phyloP scores from a whole-genome alignment of 2,113 vertebrate species.

The Trinectes maculatus region DNA sequence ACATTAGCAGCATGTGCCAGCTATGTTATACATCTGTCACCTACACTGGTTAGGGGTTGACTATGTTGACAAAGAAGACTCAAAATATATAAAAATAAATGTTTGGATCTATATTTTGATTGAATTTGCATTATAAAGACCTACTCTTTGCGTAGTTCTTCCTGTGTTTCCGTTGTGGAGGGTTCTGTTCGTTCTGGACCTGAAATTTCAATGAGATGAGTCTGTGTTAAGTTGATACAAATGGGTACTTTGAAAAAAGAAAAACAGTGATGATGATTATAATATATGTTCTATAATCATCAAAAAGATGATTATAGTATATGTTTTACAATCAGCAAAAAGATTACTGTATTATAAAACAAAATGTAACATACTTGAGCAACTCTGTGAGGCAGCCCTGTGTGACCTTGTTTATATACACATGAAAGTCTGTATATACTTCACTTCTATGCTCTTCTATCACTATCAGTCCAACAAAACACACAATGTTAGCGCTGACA shows the following conservation, averaged over 20 bases:
- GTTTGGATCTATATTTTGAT: neutral
- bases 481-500: neutral
- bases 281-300: too few species aligned
- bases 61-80: conserved; percentile 1
- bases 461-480: neutral
- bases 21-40: conserved; percentile 19
- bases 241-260: too few species aligned
- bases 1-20: conserved; percentile 17
- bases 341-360: too few species aligned
- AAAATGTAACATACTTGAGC: too few species aligned
- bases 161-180: conserved; percentile 74
- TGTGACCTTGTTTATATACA: too few species aligned
- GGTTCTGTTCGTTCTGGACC: conserved; percentile 57
- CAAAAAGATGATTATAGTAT: too few species aligned
- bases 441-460: neutral
- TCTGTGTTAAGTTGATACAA: too few species aligned
- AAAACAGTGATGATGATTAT: too few species aligned
- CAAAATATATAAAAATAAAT: neutral
- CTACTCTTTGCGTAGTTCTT: conserved; percentile 88
- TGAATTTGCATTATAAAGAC: conserved; percentile 41
- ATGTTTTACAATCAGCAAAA: too few species aligned
- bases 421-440: too few species aligned
- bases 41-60: neutral
- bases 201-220: conserved; percentile 45
- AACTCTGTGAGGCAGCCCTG: too few species aligned